A percentile compares a stretch with the other conserved stretches of the same genome.
Evolutionary conservation across 2,113 vertebrate species (phyloP).

Genomic region (Lagenorhynchus albirostris): DNA sequence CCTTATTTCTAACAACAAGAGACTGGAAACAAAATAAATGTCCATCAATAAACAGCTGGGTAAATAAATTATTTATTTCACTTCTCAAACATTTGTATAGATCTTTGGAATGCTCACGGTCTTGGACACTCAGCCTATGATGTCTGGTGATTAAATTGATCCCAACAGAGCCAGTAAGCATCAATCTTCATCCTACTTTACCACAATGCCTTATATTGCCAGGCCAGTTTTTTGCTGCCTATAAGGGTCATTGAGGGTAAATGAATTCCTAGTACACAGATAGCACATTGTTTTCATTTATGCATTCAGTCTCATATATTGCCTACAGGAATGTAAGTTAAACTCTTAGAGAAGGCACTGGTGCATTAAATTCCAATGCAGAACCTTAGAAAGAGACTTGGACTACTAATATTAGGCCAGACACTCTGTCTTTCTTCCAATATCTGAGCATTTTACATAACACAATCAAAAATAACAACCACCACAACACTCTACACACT

Average conservation of each 20-base stretch:
- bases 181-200: background rate
- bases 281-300: background rate
- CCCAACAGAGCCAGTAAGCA: background rate
- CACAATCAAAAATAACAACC: background rate
- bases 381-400: background rate
- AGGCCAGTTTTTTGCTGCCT: background rate
- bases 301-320: background rate
- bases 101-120: background rate
- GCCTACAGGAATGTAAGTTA: background rate
- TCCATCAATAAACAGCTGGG: background rate
- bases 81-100: background rate
- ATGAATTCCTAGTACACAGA: background rate
- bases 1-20: background rate
- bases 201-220: background rate
- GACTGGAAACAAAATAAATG: background rate
- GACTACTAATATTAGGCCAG: background rate
- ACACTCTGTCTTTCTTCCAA: background rate
- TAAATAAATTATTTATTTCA: conserved; percentile 20
- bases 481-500: background rate
- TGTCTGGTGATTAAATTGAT: background rate
- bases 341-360: background rate
- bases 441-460: background rate
- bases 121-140: background rate
- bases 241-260: background rate
- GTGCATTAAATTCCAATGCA: background rate